Conservation (phyloP, 2,797 vertebrate species). For the Muraenolepis orangiensis region DNA sequence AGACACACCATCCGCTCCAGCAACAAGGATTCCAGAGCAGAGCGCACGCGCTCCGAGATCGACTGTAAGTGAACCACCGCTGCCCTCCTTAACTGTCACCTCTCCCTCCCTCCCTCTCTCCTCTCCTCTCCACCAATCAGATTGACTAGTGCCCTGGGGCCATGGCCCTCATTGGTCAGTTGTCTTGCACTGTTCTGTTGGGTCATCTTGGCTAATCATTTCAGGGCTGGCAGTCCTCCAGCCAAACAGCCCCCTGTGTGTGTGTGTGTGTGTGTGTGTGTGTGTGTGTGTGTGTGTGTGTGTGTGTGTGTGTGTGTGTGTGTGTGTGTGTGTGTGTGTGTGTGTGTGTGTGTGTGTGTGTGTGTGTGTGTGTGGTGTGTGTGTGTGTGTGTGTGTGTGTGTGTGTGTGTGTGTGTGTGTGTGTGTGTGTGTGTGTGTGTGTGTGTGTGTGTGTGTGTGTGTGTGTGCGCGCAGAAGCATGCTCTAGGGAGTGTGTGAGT, state of each 20-base stretch:
- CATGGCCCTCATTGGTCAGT: too few relatives aligned
- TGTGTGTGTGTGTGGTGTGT: too few relatives aligned
- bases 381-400: too few relatives aligned
- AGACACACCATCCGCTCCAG: slow-evolving; percentile 96
- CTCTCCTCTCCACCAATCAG: background rate
- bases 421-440: too few relatives aligned
- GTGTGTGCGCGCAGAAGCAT: too few relatives aligned
- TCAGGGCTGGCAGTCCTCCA: background rate
- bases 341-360: too few relatives aligned
- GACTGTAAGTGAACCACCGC: slow-evolving; percentile 82
- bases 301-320: too few relatives aligned
- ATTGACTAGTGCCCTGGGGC: background rate
- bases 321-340: too few relatives aligned
- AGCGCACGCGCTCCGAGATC: slow-evolving; percentile 91
- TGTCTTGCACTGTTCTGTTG: background rate
- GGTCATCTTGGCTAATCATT: background rate
- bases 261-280: slow-evolving; percentile 5
- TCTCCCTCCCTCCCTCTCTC: slow-evolving; percentile 2
- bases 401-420: too few relatives aligned
- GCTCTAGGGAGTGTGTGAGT: background rate
- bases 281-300: too few relatives aligned
- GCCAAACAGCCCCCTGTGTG: slow-evolving; percentile 1
- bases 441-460: too few relatives aligned
- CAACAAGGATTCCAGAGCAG: slow-evolving; percentile 84
- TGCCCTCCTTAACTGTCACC: background rate